Conservation (phyloP, 2,113 vertebrate genomes). For the Entomyzon cyanotis region DNA sequence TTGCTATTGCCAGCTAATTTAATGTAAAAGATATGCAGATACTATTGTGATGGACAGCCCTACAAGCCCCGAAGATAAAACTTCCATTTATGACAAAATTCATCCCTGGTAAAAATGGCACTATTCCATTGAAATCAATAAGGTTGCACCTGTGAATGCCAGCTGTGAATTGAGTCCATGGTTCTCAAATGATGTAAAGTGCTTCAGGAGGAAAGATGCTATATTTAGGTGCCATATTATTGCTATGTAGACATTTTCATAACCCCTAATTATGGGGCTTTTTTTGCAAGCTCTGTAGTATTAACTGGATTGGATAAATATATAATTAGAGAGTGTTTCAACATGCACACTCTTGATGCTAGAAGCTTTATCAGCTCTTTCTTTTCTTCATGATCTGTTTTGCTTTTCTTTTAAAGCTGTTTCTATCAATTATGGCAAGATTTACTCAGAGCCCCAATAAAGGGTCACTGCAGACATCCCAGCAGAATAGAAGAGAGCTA, state of each 20-base stretch:
- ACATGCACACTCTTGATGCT: conserved; percentile 71
- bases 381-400: conserved; percentile 68
- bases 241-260: conserved; percentile 73
- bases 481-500: not conserved
- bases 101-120: conserved; percentile 14
- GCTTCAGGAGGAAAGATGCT: conserved; percentile 68
- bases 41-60: not conserved
- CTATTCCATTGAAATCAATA: conserved; percentile 35
- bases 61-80: not conserved
- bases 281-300: conserved; percentile 71
- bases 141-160: conserved; percentile 61
- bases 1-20: not conserved
- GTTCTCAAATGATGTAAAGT: conserved; percentile 59
- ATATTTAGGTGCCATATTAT: conserved; percentile 71
- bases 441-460: conserved; percentile 45
- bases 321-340: conserved; percentile 74
- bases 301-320: conserved; percentile 72
- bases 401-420: conserved; percentile 64
- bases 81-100: conserved; percentile 10
- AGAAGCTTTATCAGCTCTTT: conserved; percentile 71
- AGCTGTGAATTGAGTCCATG: conserved; percentile 58
- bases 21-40: not conserved
- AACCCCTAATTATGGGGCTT: conserved; percentile 70
- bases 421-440: conserved; percentile 63
- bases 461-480: conserved; percentile 27